Evolutionary conservation across 2,888 invertebrate genomes (phyloP).

Genomic region (Pandemis cinnamomeana): DNA sequence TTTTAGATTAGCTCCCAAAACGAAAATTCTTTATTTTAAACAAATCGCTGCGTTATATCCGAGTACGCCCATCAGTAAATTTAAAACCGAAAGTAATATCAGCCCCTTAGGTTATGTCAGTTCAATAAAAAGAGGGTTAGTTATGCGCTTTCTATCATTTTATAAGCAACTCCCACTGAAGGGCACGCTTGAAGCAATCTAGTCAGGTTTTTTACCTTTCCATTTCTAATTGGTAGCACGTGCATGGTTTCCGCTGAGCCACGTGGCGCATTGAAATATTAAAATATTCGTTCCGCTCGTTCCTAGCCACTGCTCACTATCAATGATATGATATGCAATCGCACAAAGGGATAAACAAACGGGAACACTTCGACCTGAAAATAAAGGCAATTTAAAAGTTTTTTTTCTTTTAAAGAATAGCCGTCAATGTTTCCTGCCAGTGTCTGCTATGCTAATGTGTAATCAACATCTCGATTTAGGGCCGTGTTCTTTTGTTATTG

Average conservation of each 20-base stretch:
- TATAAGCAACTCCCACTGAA: slow-evolving; percentile 58
- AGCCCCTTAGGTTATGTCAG: slow-evolving; percentile 36
- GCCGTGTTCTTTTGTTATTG: slow-evolving; percentile 28
- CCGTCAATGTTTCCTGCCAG: slow-evolving; percentile 13
- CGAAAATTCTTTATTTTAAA: background rate
- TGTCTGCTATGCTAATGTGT: slow-evolving; percentile 27
- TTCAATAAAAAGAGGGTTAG: slow-evolving; percentile 46
- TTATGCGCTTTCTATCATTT: slow-evolving; percentile 56
- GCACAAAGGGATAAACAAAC: slow-evolving; percentile 52
- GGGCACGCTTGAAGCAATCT: slow-evolving; percentile 61
- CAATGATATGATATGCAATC: slow-evolving; percentile 58
- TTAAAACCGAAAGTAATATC: slow-evolving; percentile 35
- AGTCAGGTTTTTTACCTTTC: slow-evolving; percentile 65
- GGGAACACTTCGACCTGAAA: slow-evolving; percentile 66
- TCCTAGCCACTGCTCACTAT: slow-evolving; percentile 53
- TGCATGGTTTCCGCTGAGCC: slow-evolving; percentile 76
- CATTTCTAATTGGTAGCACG: slow-evolving; percentile 81
- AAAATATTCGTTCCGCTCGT: slow-evolving; percentile 73
- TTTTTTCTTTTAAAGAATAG: slow-evolving; percentile 12
- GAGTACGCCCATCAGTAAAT: slow-evolving; percentile 19
- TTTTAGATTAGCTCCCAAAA: background rate
- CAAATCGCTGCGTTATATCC: background rate
- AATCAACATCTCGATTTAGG: slow-evolving; percentile 30
- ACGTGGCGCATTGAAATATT: slow-evolving; percentile 77
- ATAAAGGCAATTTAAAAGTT: slow-evolving; percentile 62